Evolutionary conservation across 2,113 vertebrate species (phyloP).

Genomic region (Tychaedon coryphoeus): DNA sequence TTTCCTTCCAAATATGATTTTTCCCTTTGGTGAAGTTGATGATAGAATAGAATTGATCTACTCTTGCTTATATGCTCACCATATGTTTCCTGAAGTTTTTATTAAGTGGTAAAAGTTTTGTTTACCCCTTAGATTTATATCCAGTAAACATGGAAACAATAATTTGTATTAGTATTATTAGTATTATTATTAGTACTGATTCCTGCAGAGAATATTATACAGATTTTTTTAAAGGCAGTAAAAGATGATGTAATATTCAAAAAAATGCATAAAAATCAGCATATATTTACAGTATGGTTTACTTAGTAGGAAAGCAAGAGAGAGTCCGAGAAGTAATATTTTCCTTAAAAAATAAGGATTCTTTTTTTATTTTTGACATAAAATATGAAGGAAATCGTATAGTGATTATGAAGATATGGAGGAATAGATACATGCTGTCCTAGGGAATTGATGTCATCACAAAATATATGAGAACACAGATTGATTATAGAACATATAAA

Average conservation of each 20-base stretch:
- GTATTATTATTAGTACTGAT: neutral
- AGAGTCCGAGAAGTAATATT: neutral
- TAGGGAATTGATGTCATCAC: neutral
- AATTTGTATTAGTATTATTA: neutral
- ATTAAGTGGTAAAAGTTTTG: neutral
- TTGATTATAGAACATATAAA: neutral
- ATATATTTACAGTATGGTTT: neutral
- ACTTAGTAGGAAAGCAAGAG: neutral
- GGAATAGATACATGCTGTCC: neutral
- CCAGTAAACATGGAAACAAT: neutral
- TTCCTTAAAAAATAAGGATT: neutral
- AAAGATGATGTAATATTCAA: neutral
- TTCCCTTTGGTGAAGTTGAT: neutral
- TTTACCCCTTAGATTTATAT: neutral
- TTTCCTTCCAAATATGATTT: neutral
- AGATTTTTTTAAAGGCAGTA: neutral
- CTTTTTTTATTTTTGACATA: neutral
- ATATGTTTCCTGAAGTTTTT: neutral
- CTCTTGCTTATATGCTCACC: neutral
- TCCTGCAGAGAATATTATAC: neutral
- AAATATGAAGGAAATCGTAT: neutral
- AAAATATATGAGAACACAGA: neutral
- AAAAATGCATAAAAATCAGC: neutral
- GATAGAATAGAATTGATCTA: neutral
- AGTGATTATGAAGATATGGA: neutral